Conservation (phyloP, 2,797 vertebrate genomes). For the Melanotaenia nigrans region DNA sequence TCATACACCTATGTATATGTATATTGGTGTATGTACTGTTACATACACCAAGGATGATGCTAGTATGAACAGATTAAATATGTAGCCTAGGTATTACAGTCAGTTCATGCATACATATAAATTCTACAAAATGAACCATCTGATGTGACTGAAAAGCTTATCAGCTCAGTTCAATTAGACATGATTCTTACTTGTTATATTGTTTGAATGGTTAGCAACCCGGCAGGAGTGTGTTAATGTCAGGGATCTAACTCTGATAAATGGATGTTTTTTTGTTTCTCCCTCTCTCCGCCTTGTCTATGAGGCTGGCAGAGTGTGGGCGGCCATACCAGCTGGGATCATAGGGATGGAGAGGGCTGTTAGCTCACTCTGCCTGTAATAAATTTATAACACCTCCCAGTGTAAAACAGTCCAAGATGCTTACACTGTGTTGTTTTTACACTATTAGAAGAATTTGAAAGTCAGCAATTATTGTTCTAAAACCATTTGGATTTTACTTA, state of each 20-base stretch:
- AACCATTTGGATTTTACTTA: constrained; percentile 59
- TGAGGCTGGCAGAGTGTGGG: constrained; percentile 80
- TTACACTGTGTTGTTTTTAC: constrained; percentile 60
- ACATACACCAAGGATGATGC: not conserved
- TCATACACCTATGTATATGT: constrained; percentile 2
- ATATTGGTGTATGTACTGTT: not conserved
- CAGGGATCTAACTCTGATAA: constrained; percentile 65
- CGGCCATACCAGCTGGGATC: constrained; percentile 81
- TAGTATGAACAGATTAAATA: constrained; percentile 1
- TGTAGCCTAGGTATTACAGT: constrained; percentile 20
- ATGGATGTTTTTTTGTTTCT: constrained; percentile 68
- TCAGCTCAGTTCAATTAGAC: constrained; percentile 35
- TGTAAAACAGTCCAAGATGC: constrained; percentile 71
- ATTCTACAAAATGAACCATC: constrained; percentile 16
- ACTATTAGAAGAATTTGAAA: constrained; percentile 64
- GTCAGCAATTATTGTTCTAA: constrained; percentile 61
- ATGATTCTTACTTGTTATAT: constrained; percentile 32
- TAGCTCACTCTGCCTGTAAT: constrained; percentile 77
- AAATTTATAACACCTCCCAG: constrained; percentile 77
- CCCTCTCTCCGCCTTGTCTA: constrained; percentile 73
- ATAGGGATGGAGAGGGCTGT: constrained; percentile 79
- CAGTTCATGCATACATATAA: not conserved
- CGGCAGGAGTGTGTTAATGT: constrained; percentile 52
- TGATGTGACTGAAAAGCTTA: constrained; percentile 24
- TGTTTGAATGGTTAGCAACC: constrained; percentile 45